Evolutionary conservation across 2,113 vertebrate genomes (phyloP).

Genomic region (Tachycineta bicolor): DNA sequence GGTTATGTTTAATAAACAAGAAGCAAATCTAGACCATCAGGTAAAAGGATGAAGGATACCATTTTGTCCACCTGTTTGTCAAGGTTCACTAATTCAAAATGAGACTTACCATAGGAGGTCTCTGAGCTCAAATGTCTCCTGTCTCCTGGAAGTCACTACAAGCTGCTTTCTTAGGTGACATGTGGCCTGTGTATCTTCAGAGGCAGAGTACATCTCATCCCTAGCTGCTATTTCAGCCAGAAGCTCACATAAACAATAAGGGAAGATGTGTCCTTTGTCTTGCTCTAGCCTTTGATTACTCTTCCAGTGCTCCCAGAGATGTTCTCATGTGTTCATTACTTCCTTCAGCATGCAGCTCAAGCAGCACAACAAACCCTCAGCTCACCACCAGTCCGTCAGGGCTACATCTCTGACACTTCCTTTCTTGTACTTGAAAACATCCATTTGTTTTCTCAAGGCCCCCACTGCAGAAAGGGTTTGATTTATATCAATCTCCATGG

Average conservation of each 20-base stretch:
- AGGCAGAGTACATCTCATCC: neutral
- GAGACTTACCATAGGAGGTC: neutral
- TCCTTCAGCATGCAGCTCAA: neutral
- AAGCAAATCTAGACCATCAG: neutral
- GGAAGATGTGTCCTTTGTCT: neutral
- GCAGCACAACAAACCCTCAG: accelerated
- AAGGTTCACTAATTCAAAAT: neutral
- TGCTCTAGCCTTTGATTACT: neutral
- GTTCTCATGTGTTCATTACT: neutral
- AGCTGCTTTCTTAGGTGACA: neutral
- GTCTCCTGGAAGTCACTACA: neutral
- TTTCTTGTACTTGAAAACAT: neutral
- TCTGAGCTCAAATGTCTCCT: neutral
- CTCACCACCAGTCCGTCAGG: neutral
- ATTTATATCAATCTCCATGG: neutral
- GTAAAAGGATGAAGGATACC: neutral
- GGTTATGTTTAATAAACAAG: neutral
- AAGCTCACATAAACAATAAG: neutral
- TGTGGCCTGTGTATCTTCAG: neutral
- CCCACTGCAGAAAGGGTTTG: neutral
- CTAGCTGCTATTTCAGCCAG: neutral
- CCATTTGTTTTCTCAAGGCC: neutral
- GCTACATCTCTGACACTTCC: neutral
- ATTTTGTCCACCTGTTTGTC: neutral
- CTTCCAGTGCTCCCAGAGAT: neutral